Conservation (phyloP, 1,140 invertebrate species). For the Diabrotica virgifera region DNA sequence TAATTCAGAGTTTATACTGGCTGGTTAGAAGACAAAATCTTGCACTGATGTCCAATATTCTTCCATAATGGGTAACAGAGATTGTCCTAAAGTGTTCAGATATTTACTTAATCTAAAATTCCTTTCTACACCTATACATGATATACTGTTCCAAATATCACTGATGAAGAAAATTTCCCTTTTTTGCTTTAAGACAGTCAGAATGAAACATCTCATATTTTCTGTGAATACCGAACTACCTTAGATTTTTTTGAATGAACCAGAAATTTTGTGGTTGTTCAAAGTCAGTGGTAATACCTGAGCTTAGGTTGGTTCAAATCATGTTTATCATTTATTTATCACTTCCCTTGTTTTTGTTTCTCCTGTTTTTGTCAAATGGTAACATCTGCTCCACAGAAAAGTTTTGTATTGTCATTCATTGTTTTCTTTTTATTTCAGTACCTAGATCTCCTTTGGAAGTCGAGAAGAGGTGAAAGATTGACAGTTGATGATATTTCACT, state of each 20-base stretch:
- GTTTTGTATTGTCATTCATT: background rate
- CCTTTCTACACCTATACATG: too few species aligned
- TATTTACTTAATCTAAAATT: too few species aligned
- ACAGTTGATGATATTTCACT: background rate
- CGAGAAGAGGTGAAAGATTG: background rate
- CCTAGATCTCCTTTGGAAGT: background rate
- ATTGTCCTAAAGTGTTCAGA: too few species aligned
- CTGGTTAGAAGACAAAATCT: too few species aligned
- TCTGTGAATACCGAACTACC: too few species aligned
- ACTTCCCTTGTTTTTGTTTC: slow-evolving; percentile 8
- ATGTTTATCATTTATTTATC: slow-evolving; percentile 6
- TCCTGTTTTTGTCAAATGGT: background rate
- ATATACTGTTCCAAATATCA: too few species aligned
- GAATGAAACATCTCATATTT: too few species aligned
- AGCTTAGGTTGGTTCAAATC: slow-evolving; percentile 12
- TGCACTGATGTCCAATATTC: too few species aligned
- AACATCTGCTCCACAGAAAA: slow-evolving; percentile 5
- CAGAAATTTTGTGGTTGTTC: slow-evolving; percentile 7
- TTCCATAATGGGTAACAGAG: too few species aligned
- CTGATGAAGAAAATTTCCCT: too few species aligned
- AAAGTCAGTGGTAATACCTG: slow-evolving; percentile 6
- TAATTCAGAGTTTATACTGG: too few species aligned
- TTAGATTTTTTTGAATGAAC: slow-evolving; percentile 27
- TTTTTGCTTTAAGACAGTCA: too few species aligned
- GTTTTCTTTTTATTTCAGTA: background rate